Percentiles rank a stretch among this genome's conserved stretches.
phyloP scores from a whole-genome alignment of 2,888 invertebrate species.

The Melikaiella ostensackeni region DNA sequence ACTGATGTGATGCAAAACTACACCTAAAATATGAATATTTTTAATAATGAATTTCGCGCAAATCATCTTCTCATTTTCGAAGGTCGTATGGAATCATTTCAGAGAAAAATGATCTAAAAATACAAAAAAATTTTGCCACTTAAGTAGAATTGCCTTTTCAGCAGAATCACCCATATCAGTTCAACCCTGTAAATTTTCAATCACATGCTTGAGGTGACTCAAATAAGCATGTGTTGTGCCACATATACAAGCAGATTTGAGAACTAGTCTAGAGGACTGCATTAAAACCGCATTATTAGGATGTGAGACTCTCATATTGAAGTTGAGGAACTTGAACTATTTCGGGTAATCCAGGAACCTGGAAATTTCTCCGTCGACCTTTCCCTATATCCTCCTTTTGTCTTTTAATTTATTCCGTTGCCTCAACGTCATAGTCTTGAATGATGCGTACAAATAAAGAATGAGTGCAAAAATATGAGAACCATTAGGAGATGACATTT shows the following conservation, averaged over 20 bases:
- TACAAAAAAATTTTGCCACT: no score
- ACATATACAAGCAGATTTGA: neutral
- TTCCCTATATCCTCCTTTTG: neutral
- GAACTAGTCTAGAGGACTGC: slow-evolving; percentile 15
- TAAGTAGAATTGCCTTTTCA: no score
- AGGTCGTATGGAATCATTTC: no score
- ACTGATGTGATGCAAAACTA: no score
- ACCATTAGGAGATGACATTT: neutral
- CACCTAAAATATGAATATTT: no score
- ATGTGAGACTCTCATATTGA: slow-evolving; percentile 21
- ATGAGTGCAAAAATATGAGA: neutral
- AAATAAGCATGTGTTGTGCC: neutral
- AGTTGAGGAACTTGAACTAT: slow-evolving; percentile 33
- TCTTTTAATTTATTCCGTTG: slow-evolving; percentile 17
- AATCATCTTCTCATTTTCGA: no score
- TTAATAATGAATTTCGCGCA: no score
- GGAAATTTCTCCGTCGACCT: slow-evolving; percentile 26
- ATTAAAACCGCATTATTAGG: slow-evolving; percentile 36
- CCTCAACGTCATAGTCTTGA: slow-evolving; percentile 7
- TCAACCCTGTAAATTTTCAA: no score
- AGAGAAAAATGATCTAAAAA: no score
- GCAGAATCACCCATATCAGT: no score
- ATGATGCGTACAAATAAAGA: neutral
- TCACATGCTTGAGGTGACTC: neutral
- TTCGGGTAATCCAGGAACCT: slow-evolving; percentile 19